Evolutionary conservation across 1,140 invertebrate genomes (phyloP).

Genomic region (Drepana arcuata): DNA sequence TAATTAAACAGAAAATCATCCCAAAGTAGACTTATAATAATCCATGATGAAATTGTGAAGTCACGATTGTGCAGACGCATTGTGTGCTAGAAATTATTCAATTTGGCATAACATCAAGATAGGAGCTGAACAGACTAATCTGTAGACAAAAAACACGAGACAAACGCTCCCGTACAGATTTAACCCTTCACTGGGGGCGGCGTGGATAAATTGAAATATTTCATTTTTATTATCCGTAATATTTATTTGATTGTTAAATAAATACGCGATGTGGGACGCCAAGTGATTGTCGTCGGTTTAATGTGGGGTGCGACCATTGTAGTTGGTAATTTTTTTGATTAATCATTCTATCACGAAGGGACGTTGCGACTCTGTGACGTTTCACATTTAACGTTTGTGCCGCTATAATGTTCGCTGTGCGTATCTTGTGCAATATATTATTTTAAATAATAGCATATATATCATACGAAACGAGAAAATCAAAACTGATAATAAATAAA

Average conservation of each 20-base stretch:
- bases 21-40: constrained; percentile 11
- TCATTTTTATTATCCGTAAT: constrained; percentile 69
- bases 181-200: constrained; percentile 61
- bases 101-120: constrained; percentile 65
- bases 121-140: constrained; percentile 40
- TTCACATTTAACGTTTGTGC: constrained; percentile 23
- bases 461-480: no score
- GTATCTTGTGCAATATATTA: neutral
- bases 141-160: constrained; percentile 37
- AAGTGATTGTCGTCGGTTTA: constrained; percentile 53
- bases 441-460: no score
- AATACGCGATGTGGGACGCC: constrained; percentile 65
- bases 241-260: constrained; percentile 73
- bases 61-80: constrained; percentile 18
- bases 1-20: constrained; percentile 19
- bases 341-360: constrained; percentile 51
- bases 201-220: constrained; percentile 70
- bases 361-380: constrained; percentile 38
- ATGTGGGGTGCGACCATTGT: constrained; percentile 55
- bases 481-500: no score
- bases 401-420: constrained; percentile 5
- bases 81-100: constrained; percentile 46
- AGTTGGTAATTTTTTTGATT: constrained; percentile 71
- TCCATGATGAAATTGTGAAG: constrained; percentile 14
- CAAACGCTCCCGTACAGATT: constrained; percentile 36